Evolutionary conservation across 2,888 invertebrate genomes (phyloP), one percentile per base, ranked within the genome.

Genomic region (Acanthococcus lagerstroemiae): DNA sequence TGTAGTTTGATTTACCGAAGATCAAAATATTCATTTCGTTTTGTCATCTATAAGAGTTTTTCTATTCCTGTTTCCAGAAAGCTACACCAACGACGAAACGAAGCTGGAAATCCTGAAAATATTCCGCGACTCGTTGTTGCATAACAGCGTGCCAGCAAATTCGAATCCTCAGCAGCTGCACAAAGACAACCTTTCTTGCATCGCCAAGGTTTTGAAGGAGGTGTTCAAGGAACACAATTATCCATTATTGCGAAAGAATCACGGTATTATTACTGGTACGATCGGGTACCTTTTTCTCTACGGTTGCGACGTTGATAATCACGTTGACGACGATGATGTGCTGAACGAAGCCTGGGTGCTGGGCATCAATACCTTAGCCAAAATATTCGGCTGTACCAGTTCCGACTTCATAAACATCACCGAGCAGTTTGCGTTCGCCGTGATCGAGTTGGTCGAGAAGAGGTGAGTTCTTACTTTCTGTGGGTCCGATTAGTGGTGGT

Each of bases 261-360:
- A 61, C 37, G 24, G 30, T 2, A 21, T 61, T 21, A 17, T 61
- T 22, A 61, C 61, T 9, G 52, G 61, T 30, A 52, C 52, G 7
- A 61, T 61, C 1, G 61, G 61, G 27, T 61, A 61, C 30, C 17
- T 61, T 7, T 61, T 61, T 50, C 9, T 61, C 5, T 61, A 52
- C 54, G 61, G 61, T 30, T 61, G 61, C 37, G 61, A 61, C n/a
- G 61, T 61, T 12, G 61, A 61, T 61, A 61, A 61, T 26, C 61
- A 61, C 37, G 54, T 61, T 9, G 61, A 61, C 22, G 24, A 61
- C 21, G 61, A 61, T 19, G 61, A 61, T 52, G 24, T 61, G 4
- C 17, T 61, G 3, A 52, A 52, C 27, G 61, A 61, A 37, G 52
- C 61, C 21, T 61, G 61, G 61, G 61, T 61, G n/a, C 6, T 50